Percentiles rank a stretch among this genome's conserved stretches.
These are phyloP conservation scores for Lasius platythorax DNA, from an alignment of 2,888 invertebrate genomes.

Conservation along the genomic window DNA sequence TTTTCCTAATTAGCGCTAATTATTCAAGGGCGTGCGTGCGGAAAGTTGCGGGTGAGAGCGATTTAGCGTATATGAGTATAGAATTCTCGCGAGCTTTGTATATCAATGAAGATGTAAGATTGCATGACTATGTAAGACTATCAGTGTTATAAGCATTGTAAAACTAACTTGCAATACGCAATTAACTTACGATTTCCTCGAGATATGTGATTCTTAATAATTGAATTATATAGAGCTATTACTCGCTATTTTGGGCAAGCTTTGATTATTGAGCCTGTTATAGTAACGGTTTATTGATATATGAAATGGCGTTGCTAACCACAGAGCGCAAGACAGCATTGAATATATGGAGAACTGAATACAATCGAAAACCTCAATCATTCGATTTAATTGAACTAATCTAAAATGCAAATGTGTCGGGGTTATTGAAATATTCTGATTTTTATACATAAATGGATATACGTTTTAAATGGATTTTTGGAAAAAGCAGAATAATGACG, in stretches of 20 bases:
- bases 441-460: not conserved
- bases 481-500: not conserved
- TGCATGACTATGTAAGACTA: not conserved
- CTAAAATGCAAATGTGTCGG: not conserved
- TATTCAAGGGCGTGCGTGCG: slow-evolving; percentile 42
- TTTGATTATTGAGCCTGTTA: not conserved
- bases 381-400: slow-evolving; percentile 18
- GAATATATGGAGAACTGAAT: slow-evolving; percentile 3
- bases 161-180: not conserved
- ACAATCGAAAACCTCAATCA: slow-evolving; percentile 25
- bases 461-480: not conserved
- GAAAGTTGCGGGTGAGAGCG: slow-evolving; percentile 18
- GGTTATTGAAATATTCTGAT: slow-evolving; percentile 6
- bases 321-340: slow-evolving; percentile 16
- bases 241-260: not conserved
- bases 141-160: not conserved
- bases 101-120: not conserved
- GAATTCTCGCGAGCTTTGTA: not conserved
- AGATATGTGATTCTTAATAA: not conserved
- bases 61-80: slow-evolving; percentile 4
- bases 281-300: slow-evolving; percentile 20
- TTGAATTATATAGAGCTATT: slow-evolving; percentile 3
- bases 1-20: slow-evolving; percentile 69
- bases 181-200: not conserved
- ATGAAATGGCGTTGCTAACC: slow-evolving; percentile 20